phyloP scores from a whole-genome alignment of 2,888 invertebrate species.

The Proisotoma minuta region DNA sequence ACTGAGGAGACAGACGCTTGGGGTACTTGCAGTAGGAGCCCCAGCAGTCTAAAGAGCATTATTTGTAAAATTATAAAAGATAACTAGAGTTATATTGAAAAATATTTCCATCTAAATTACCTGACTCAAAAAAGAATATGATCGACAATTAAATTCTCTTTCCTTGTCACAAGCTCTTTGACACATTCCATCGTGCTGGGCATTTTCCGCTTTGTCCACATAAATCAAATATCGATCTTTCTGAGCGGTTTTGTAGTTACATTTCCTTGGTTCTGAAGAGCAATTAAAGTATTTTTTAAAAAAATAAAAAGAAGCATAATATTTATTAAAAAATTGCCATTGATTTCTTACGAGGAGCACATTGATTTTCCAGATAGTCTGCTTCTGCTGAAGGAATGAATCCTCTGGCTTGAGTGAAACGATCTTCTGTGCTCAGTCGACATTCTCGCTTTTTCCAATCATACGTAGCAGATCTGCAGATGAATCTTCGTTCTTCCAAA shows the following conservation, averaged over 20 bases:
- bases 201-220: slow-evolving; percentile 51
- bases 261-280: slow-evolving; percentile 48
- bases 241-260: slow-evolving; percentile 51
- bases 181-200: slow-evolving; percentile 51
- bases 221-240: slow-evolving; percentile 51
- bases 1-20: slow-evolving; percentile 50
- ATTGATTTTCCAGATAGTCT: slow-evolving; percentile 58
- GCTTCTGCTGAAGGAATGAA: slow-evolving; percentile 52
- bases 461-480: slow-evolving; percentile 56
- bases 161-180: slow-evolving; percentile 53
- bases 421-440: slow-evolving; percentile 54
- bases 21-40: slow-evolving; percentile 40
- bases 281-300: background rate
- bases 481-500: slow-evolving; percentile 54
- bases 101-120: too few species aligned
- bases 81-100: background rate
- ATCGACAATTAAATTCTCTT: slow-evolving; percentile 52
- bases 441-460: slow-evolving; percentile 54
- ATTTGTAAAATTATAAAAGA: background rate
- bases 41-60: background rate
- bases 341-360: slow-evolving; percentile 52
- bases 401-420: slow-evolving; percentile 54
- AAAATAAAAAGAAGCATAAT: background rate
- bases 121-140: slow-evolving; percentile 51
- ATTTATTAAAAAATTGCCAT: background rate